These are phyloP conservation scores for Pipa parva DNA, from an alignment of 2,113 vertebrate genomes.

Conservation along the genomic window DNA sequence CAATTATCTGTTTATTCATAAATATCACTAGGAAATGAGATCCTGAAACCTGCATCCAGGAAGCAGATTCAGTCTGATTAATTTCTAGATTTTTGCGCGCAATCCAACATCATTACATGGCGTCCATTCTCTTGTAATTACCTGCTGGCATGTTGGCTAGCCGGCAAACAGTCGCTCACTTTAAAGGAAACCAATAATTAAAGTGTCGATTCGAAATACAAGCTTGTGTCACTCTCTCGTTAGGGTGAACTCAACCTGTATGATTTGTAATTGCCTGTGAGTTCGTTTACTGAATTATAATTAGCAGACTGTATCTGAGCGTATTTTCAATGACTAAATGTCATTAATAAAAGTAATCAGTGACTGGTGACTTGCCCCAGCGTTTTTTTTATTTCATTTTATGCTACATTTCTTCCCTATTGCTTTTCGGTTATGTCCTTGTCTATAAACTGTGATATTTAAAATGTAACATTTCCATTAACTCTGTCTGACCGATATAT, in stretches of 20 bases:
- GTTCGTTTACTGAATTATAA: not conserved
- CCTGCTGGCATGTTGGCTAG: not conserved
- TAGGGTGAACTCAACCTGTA: not conserved
- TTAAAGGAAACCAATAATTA: constrained; percentile 12
- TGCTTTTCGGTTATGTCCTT: too few relatives aligned
- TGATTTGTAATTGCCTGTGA: not conserved
- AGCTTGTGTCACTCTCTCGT: not conserved
- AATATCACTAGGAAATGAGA: not conserved
- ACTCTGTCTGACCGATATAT: too few relatives aligned
- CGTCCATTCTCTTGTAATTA: constrained; percentile 1
- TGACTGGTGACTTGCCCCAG: too few relatives aligned
- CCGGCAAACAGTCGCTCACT: not conserved
- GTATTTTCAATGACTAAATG: not conserved
- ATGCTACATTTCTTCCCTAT: too few relatives aligned
- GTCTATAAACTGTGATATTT: too few relatives aligned
- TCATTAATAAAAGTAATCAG: not conserved
- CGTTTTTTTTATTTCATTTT: too few relatives aligned
- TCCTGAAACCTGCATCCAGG: not conserved
- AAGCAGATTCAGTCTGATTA: not conserved
- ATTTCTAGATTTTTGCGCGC: not conserved
- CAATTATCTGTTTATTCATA: constrained; percentile 1
- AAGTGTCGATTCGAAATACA: not conserved
- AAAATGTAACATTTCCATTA: too few relatives aligned
- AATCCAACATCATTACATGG: not conserved
- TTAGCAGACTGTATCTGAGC: not conserved